These are phyloP conservation scores for Zaprionus vittiger DNA, from an alignment of 1,140 invertebrate species.

Conservation along the genomic window DNA sequence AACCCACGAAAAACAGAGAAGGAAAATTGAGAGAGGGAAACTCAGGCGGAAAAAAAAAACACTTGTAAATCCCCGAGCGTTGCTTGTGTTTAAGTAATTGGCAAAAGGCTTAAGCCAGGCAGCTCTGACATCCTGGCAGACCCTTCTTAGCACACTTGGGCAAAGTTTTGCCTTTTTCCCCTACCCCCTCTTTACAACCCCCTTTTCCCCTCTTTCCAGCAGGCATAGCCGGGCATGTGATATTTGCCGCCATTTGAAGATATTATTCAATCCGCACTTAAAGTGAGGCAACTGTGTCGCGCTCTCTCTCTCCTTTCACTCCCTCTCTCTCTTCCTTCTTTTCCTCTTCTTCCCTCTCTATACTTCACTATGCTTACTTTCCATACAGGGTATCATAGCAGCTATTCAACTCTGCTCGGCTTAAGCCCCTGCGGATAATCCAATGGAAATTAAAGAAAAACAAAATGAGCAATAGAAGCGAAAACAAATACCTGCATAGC, in stretches of 20 bases:
- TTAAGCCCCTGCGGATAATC: constrained; percentile 57
- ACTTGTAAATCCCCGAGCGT: constrained; percentile 70
- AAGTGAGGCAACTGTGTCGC: not conserved
- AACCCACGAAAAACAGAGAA: constrained; percentile 7
- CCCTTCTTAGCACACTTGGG: not conserved
- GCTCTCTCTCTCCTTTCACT: not conserved
- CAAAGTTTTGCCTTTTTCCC: not conserved
- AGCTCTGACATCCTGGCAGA: constrained; percentile 21
- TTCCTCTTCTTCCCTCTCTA: not conserved
- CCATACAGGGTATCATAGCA: constrained; percentile 49
- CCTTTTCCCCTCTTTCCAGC: not conserved
- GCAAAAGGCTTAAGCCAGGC: constrained; percentile 68
- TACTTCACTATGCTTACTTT: not conserved
- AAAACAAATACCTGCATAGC: constrained; percentile 30
- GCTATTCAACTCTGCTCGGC: constrained; percentile 7
- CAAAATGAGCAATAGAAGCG: constrained; percentile 51
- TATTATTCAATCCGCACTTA: not conserved
- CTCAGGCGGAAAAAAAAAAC: constrained; percentile 49
- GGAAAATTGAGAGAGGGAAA: constrained; percentile 15
- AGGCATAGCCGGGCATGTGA: constrained; percentile 4
- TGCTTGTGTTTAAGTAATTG: constrained; percentile 81
- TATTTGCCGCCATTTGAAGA: not conserved
- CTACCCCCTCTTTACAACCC: constrained; percentile 8
- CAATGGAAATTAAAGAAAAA: constrained; percentile 60
- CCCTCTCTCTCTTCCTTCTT: not conserved